Base-by-base conservation (phyloP, 2,113 vertebrate genomes). In the Festucalex cinctus region DNA sequence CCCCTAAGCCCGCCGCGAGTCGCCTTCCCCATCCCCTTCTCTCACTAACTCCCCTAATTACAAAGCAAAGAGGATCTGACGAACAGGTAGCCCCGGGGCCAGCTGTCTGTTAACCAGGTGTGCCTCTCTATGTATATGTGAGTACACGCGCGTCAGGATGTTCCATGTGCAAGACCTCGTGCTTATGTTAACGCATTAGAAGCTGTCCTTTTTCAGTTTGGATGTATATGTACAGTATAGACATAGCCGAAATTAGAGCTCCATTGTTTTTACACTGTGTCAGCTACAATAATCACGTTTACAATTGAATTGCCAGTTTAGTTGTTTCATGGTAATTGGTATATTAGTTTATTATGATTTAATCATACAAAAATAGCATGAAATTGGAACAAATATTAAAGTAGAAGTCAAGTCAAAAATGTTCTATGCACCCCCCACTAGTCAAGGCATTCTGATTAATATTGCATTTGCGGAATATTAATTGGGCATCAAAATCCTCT, bases 71-170 rank as follows among this genome's bases (percentile, higher is more conserved):
- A 76, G 80, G 80, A 86, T 91, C 87, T 88, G 87, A 89, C 76
- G 63, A 83, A 83, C 87, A 85, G 88, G 84, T 87, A 90, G 81
- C 85, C 86, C 89, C 73, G 0, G 70, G 76, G 85, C 84, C 81
- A 74, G 65, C 82, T 74, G 82, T 88, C 87, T 88, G 67, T 69
- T 78, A 78, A 88, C 82, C 91, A 92, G 90, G 91, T 92, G 91
- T 89, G 79, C 81, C 65, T 78, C 63, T 59, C 0, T 37, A 17
- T 61, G 56, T 78, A 56, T 70, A 65, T 61, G 66, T 61, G 54
- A 73, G 69, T 66, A 44, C 63, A 65, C 75, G 53, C 72, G 63
- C 12, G 51, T 83, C 65, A 74, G 75, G 65, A 36, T 61, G 35
- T 20, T 51, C 7, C 36, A 61, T 77, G 65, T 63, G 16, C 69